Conservation (phyloP, 2,888 invertebrate genomes). For the Cerastoderma edule region DNA sequence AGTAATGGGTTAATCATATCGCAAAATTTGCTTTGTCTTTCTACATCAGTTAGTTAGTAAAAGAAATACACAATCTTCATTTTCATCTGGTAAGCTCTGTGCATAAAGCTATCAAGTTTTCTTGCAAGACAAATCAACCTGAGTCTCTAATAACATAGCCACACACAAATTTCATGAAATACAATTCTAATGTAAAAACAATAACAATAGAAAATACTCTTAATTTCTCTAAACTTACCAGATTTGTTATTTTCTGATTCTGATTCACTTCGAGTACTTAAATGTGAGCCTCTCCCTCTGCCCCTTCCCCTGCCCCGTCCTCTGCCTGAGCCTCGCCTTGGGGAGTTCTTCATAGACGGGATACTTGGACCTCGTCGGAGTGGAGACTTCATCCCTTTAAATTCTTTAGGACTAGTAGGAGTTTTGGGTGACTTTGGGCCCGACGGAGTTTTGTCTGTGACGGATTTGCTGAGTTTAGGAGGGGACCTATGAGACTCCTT, state of each 20-base stretch:
- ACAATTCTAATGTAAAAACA: too few species aligned
- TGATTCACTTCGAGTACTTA: conserved; percentile 66
- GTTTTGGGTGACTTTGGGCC: conserved; percentile 41
- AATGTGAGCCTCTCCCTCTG: conserved; percentile 58
- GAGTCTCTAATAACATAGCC: too few species aligned
- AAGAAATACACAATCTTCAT: too few species aligned
- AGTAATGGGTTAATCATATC: too few species aligned
- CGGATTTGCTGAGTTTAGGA: conserved; percentile 24
- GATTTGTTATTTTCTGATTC: conserved; percentile 63
- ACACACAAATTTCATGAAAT: too few species aligned
- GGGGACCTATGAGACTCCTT: conserved; percentile 35
- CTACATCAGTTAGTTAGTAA: too few species aligned
- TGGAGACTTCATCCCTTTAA: conserved; percentile 37
- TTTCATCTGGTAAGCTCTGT: too few species aligned
- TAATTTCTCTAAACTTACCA: conserved; percentile 52
- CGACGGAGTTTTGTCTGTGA: conserved; percentile 18
- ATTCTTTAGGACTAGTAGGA: conserved; percentile 30
- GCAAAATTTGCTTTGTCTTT: too few species aligned
- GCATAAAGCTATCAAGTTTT: too few species aligned
- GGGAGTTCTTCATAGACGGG: conserved; percentile 37
- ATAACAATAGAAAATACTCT: too few species aligned
- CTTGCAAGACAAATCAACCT: too few species aligned
- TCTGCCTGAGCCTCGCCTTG: conserved; percentile 50
- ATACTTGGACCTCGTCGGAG: conserved; percentile 56
- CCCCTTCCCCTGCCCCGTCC: conserved; percentile 72